Conservation (phyloP, 2,113 vertebrate genomes). For the Chloropsis cyanopogon region DNA sequence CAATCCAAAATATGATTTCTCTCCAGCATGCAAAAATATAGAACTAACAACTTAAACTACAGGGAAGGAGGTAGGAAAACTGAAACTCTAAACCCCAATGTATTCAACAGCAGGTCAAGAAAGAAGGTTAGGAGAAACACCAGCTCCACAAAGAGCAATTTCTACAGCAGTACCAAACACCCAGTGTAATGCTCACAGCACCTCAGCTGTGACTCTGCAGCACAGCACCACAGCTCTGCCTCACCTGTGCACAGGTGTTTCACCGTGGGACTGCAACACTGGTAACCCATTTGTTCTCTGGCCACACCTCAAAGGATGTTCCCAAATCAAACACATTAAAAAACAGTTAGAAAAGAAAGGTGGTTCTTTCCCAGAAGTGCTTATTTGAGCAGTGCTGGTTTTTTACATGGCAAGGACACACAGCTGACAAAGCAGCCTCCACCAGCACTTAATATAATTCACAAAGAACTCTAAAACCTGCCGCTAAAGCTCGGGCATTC, state of each 20-base stretch:
- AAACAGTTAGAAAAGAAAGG: slow-evolving; percentile 2
- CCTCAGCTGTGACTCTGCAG: not conserved
- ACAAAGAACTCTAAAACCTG: slow-evolving; percentile 17
- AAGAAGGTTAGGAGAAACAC: not conserved
- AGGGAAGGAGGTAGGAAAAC: not conserved
- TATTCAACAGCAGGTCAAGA: not conserved
- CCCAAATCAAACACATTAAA: not conserved
- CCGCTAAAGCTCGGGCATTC: not conserved
- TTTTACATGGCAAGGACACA: not conserved
- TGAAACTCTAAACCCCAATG: not conserved
- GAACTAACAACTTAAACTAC: not conserved
- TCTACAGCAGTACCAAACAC: not conserved
- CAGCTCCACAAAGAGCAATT: not conserved
- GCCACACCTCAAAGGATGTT: not conserved
- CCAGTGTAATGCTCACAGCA: fast-evolving
- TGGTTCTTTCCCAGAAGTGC: not conserved
- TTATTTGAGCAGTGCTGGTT: slow-evolving; percentile 19
- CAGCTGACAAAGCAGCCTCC: slow-evolving; percentile 35
- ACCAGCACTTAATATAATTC: not conserved
- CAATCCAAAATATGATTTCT: not conserved
- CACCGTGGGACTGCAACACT: not conserved
- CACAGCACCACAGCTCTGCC: not conserved
- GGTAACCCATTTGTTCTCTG: not conserved
- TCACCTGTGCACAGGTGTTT: not conserved
- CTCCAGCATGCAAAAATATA: not conserved